Base-by-base conservation (phyloP, 2,113 vertebrate genomes). In the Aleadryas rufinucha region DNA sequence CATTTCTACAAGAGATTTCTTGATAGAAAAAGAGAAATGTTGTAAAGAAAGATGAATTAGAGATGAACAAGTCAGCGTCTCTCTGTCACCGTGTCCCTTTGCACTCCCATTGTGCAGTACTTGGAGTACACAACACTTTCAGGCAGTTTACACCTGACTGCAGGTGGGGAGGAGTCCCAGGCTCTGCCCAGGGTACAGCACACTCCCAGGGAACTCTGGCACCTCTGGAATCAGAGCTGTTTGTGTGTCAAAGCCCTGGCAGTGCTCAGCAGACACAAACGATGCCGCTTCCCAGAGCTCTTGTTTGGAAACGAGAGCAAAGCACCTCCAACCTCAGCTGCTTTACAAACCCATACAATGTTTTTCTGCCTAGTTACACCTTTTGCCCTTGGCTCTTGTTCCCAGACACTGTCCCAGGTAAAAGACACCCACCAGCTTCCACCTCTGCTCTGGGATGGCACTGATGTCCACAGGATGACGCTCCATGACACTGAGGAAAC, bases 391-490 rank as follows among this genome's bases (percentile, higher is more conserved):
- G 41, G 49, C 37, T 72, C 31, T 6, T 9, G 56, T 1, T 66
- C 75, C 89, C 49, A 57, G n/a, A n/a, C 13, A 5, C 5, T 18
- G 6, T 49, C 49, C 16, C 30, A 56, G 69, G 52, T 4, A 39
- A 7, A 27, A 61, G 49, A 44, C 39, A 93, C 98, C 95, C 96
- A 99, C 99, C 98, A 99, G 98, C 82, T 98, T 99, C 98, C 99
- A 99, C 49, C 99, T 98, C 74, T 98, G 99, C 87, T 99, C 99
- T 2, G 99, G 99, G 88, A 99, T 98, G 41, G 98, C 98, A 7
- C 97, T 98, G 96, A 99, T 97, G 8, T 99, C 99, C 89, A 99
- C 99, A 0, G 99, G 99, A 59, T 99, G 99, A 84, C 99, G 98
- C 76, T 99, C 98, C 1, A 98, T 98, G 45, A 98, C 98, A 3